Conservation (phyloP, 2,888 invertebrate species). For the Andricus curvator region DNA sequence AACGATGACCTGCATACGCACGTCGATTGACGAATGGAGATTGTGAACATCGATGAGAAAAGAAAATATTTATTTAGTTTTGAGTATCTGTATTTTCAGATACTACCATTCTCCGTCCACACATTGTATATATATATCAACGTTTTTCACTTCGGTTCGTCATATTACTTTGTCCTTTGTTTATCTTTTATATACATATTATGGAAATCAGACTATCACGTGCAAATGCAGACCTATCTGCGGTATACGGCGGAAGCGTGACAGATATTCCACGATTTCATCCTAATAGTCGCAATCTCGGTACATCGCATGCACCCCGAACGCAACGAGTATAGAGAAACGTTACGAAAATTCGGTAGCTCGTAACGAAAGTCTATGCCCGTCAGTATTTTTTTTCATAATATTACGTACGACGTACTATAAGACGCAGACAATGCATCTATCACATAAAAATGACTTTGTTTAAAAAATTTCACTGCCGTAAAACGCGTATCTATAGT, state of each 20-base stretch:
- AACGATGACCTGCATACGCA: constrained; percentile 38
- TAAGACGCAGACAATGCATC: constrained; percentile 39
- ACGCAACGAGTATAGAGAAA: constrained; percentile 9
- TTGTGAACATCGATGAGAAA: constrained; percentile 28
- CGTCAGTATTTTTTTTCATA: constrained; percentile 1
- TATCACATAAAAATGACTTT: constrained; percentile 39
- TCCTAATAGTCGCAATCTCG: constrained; percentile 22
- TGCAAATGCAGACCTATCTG: constrained; percentile 40
- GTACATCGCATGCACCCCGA: background rate
- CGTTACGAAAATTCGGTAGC: background rate
- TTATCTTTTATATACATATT: constrained; percentile 33
- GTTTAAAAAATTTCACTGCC: constrained; percentile 40
- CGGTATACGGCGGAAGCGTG: constrained; percentile 40
- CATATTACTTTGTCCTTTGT: constrained; percentile 34
- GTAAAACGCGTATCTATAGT: constrained; percentile 38
- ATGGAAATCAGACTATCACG: constrained; percentile 41
- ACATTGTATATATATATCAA: constrained; percentile 6
- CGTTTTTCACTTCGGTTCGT: constrained; percentile 22
- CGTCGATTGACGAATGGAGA: constrained; percentile 37
- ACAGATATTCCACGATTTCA: constrained; percentile 41
- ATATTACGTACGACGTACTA: constrained; percentile 2
- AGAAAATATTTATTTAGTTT: constrained; percentile 26
- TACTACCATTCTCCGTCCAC: constrained; percentile 22
- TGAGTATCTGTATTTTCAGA: constrained; percentile 28
- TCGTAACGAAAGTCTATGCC: background rate